These are phyloP conservation scores for Netelia melanura DNA, from an alignment of 2,888 invertebrate species.

Conservation along the genomic window DNA sequence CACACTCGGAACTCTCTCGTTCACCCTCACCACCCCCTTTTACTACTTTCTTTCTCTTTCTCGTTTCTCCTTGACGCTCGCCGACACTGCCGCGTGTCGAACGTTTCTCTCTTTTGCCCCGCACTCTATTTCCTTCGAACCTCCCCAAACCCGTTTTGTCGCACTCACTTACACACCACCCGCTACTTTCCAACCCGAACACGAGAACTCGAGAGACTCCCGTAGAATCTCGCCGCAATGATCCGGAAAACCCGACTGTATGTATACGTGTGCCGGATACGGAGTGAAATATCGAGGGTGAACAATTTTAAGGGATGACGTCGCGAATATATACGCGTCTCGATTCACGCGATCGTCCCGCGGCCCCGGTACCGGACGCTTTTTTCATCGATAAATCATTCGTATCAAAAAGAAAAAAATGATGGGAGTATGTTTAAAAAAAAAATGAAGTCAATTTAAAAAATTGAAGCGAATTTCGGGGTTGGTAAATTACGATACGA, in stretches of 20 bases:
- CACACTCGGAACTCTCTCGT: constrained; percentile 22
- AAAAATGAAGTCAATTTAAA: not conserved
- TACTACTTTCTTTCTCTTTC: constrained; percentile 7
- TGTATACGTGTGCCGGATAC: constrained; percentile 9
- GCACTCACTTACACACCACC: not conserved
- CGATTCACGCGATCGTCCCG: not conserved
- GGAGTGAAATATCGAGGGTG: constrained; percentile 38
- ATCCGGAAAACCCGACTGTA: constrained; percentile 36
- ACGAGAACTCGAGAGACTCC: not conserved
- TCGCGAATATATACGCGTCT: constrained; percentile 12
- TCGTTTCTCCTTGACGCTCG: not conserved
- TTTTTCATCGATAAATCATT: constrained; percentile 15
- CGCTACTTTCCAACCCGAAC: constrained; percentile 4
- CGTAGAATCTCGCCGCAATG: constrained; percentile 35
- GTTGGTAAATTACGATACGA: not conserved
- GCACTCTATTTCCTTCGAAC: constrained; percentile 1
- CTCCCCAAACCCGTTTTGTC: constrained; percentile 16
- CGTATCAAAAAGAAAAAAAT: not conserved
- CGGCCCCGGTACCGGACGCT: not conserved
- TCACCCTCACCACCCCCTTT: constrained; percentile 1
- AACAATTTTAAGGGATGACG: constrained; percentile 28
- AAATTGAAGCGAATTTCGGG: not conserved
- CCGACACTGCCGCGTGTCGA: not conserved
- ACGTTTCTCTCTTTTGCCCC: constrained; percentile 25
- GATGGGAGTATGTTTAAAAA: too few species aligned